These are phyloP conservation scores for Notospermus geniculatus DNA, from an alignment of 1,140 invertebrate genomes.

Conservation along the genomic window DNA sequence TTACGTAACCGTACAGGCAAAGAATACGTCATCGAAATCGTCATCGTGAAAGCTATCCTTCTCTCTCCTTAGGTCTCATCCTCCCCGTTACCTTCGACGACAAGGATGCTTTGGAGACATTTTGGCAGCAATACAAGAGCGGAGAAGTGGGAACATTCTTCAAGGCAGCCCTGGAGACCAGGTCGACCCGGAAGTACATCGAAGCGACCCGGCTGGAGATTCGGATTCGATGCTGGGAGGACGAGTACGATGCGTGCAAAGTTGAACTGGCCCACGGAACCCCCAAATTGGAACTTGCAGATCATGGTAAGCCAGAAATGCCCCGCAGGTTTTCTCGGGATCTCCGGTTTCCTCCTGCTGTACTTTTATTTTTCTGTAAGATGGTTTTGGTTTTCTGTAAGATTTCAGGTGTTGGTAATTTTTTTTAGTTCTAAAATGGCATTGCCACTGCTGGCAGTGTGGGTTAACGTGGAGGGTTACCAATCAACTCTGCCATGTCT, in stretches of 20 bases:
- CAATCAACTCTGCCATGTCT: no score
- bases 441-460: no score
- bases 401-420: no score
- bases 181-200: neutral
- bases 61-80: neutral
- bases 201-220: neutral
- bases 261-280: neutral
- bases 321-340: neutral
- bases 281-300: neutral
- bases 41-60: no score
- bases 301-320: neutral
- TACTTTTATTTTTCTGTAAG: no score
- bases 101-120: neutral
- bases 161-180: neutral
- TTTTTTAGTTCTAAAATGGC: no score
- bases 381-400: no score
- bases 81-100: neutral
- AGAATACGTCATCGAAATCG: no score
- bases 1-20: no score
- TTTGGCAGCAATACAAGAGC: neutral
- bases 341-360: no score
- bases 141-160: neutral
- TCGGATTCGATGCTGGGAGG: neutral
- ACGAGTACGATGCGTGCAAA: slow-evolving; percentile 5
- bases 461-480: no score